Conservation (phyloP, 2,113 vertebrate genomes). For the Hyperoodon ampullatus region DNA sequence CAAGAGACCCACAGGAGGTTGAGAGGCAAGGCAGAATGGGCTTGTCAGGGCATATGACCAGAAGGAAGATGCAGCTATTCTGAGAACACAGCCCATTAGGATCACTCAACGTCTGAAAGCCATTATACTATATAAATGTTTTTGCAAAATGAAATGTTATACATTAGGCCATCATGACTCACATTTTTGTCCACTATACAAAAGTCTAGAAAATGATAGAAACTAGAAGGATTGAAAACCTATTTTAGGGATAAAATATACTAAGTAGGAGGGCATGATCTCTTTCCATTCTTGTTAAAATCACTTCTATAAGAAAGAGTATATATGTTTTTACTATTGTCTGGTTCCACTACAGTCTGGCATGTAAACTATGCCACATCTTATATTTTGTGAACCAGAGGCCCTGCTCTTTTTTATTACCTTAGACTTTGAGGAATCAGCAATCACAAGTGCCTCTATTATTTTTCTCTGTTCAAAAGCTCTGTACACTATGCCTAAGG, state of each 20-base stretch:
- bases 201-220: constrained; percentile 44
- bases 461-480: not conserved
- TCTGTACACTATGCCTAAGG: not conserved
- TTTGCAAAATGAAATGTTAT: not conserved
- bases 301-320: not conserved
- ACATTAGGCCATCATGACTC: not conserved
- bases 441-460: not conserved
- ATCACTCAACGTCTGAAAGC: constrained; percentile 3
- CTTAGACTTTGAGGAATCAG: not conserved
- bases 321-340: not conserved
- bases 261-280: not conserved
- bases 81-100: not conserved
- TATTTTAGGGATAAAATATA: not conserved
- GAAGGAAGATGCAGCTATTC: not conserved
- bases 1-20: not conserved
- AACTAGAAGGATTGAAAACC: constrained; percentile 3
- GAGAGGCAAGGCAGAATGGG: not conserved
- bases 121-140: not conserved
- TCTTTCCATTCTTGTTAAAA: constrained; percentile 30
- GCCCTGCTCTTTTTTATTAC: not conserved
- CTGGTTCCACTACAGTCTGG: not conserved
- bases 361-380: not conserved
- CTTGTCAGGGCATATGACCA: not conserved
- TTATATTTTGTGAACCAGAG: not conserved
- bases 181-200: not conserved